phyloP scores from a whole-genome alignment of 2,113 vertebrate genomes.

The Shinisaurus crocodilurus region DNA sequence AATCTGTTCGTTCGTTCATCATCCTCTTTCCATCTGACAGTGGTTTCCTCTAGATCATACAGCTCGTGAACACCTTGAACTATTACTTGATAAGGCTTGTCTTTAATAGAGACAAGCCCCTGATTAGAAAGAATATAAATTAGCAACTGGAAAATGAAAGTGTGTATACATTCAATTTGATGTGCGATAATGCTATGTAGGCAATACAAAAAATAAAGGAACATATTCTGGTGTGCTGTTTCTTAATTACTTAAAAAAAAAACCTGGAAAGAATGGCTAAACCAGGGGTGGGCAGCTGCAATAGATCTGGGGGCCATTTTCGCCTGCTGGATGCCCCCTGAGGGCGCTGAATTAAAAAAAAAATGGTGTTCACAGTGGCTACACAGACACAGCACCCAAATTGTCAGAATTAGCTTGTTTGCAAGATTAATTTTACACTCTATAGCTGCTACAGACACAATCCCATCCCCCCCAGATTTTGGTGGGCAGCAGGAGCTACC shows the following conservation, averaged over 20 bases:
- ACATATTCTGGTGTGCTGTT: background rate
- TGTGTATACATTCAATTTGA: background rate
- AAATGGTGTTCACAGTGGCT: no score
- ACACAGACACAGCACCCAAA: no score
- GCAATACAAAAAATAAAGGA: background rate
- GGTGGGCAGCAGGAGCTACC: no score
- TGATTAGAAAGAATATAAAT: conserved; percentile 72
- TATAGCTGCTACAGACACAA: no score
- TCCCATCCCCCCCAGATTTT: no score
- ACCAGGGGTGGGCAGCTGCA: no score
- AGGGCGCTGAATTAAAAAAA: no score
- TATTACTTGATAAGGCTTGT: conserved; percentile 89
- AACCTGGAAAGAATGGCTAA: background rate
- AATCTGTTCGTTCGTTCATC: conserved; percentile 84
- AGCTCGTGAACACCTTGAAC: conserved; percentile 95
- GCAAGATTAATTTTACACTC: no score
- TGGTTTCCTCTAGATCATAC: conserved; percentile 94
- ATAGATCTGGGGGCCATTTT: no score
- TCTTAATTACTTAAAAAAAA: background rate
- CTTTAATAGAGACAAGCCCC: conserved; percentile 90
- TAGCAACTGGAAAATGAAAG: conserved; percentile 54
- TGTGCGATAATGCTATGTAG: rapidly evolving
- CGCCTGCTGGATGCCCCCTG: no score
- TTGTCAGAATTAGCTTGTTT: no score
- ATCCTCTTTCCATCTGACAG: conserved; percentile 83